A percentile compares a stretch with the other conserved stretches of the same genome.
Conservation (phyloP, 2,113 vertebrate genomes). For the Clarias magur region DNA sequence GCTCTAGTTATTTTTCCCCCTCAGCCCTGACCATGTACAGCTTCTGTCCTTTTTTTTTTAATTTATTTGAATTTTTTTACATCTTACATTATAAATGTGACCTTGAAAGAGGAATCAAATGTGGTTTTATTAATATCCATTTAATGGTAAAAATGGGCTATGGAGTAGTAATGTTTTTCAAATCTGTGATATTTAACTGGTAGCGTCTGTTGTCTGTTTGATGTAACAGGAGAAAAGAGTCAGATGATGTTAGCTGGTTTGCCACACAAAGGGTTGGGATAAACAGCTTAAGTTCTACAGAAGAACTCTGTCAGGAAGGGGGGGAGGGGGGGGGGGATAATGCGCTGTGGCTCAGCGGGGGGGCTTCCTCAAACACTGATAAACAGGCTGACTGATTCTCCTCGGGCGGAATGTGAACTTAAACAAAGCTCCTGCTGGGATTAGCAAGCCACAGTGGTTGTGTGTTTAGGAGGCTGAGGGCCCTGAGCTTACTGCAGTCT, state of each 20-base stretch:
- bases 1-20: neutral
- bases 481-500: neutral
- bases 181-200: neutral
- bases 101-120: neutral
- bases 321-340: slow-evolving; percentile 29
- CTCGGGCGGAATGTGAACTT: slow-evolving; percentile 33
- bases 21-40: neutral
- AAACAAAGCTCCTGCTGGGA: slow-evolving; percentile 32
- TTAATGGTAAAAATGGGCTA: neutral
- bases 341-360: slow-evolving; percentile 7
- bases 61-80: neutral
- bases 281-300: slow-evolving; percentile 27
- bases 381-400: slow-evolving; percentile 36
- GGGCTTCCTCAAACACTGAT: slow-evolving; percentile 39
- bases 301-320: slow-evolving; percentile 19
- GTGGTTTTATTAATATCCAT: neutral
- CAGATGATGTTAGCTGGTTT: slow-evolving; percentile 13
- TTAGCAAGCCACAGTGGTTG: neutral
- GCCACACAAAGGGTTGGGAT: slow-evolving; percentile 11
- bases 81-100: neutral
- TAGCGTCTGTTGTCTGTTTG: neutral
- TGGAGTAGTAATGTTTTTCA: neutral
- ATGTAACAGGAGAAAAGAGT: neutral
- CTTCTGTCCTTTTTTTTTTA: neutral
- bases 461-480: slow-evolving; percentile 4